These are phyloP conservation scores for Cheirogaleus major DNA, from an alignment of 2,797 vertebrate genomes.

Conservation along the genomic window DNA sequence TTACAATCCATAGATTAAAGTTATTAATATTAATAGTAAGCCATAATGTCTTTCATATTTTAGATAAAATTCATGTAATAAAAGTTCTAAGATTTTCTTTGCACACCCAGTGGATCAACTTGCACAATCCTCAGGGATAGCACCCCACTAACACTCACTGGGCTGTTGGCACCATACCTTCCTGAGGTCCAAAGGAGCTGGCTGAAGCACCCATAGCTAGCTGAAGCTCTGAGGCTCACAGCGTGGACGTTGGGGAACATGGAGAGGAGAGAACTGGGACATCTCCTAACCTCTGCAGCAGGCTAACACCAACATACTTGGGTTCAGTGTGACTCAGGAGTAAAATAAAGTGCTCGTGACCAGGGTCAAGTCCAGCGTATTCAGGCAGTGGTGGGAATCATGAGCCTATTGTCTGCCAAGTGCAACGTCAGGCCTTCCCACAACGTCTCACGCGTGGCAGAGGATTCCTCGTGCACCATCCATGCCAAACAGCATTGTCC, in stretches of 20 bases:
- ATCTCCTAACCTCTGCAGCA: background rate
- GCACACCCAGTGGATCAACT: background rate
- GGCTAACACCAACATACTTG: background rate
- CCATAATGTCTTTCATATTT: conserved; percentile 32
- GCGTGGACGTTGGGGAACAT: background rate
- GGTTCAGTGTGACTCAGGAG: background rate
- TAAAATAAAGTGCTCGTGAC: background rate
- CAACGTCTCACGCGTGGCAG: background rate
- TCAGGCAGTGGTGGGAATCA: background rate
- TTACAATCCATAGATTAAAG: conserved; percentile 50
- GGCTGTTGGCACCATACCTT: background rate
- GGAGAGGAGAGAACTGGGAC: background rate
- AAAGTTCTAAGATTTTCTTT: conserved; percentile 1
- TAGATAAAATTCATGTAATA: conserved; percentile 18
- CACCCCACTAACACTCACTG: background rate
- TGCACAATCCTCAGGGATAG: background rate
- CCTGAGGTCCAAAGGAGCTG: background rate
- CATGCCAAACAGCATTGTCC: background rate
- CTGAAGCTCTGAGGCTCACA: background rate
- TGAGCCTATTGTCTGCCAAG: background rate
- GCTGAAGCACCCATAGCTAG: background rate
- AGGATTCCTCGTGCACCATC: background rate
- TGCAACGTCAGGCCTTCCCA: background rate
- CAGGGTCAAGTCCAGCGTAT: background rate
- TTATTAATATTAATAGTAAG: background rate